These are phyloP conservation scores for Aphis craccivora DNA, from an alignment of 1,140 invertebrate genomes.

Conservation along the genomic window DNA sequence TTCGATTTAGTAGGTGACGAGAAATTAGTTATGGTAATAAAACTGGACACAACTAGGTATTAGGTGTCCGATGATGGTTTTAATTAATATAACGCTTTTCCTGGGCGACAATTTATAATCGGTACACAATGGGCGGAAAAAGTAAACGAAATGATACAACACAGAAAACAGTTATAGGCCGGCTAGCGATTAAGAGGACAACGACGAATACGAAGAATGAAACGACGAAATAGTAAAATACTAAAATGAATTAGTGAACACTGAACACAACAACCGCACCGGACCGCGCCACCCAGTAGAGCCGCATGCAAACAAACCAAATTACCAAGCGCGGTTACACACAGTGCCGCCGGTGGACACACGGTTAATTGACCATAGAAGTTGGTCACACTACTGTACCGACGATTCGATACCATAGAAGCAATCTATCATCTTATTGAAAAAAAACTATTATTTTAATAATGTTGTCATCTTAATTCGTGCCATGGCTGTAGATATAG, in stretches of 20 bases:
- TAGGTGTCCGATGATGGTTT: neutral
- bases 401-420: no score
- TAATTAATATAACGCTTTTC: neutral
- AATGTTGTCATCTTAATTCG: no score
- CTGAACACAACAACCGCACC: neutral
- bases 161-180: neutral
- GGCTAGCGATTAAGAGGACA: neutral
- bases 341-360: neutral
- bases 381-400: neutral
- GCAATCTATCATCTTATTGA: no score
- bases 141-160: neutral
- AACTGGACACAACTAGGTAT: neutral
- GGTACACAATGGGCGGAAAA: neutral
- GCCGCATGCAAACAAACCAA: constrained; percentile 33
- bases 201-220: neutral
- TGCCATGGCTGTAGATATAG: no score
- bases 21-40: neutral
- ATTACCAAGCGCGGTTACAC: constrained; percentile 14
- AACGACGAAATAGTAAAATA: neutral
- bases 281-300: constrained; percentile 11
- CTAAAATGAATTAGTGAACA: neutral
- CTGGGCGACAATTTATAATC: neutral
- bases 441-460: no score
- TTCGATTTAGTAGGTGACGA: neutral
- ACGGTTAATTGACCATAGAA: neutral